These are phyloP conservation scores for Cuniculus paca DNA, from an alignment of 2,797 vertebrate genomes.

Conservation along the genomic window DNA sequence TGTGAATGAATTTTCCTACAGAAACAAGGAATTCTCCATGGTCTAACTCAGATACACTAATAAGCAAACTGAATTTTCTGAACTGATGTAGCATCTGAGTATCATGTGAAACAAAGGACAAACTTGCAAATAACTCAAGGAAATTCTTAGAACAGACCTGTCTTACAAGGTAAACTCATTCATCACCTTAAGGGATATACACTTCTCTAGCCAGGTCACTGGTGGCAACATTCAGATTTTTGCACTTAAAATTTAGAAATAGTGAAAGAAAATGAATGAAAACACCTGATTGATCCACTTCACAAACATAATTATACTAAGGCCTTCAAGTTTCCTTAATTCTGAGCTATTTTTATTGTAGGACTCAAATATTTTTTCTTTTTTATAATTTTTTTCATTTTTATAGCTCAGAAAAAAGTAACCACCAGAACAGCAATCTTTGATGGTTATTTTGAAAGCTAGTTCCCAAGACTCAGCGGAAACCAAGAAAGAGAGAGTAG, in stretches of 20 bases:
- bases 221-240: not conserved
- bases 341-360: not conserved
- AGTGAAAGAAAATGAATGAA: not conserved
- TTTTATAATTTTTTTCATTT: not conserved
- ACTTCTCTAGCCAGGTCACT: not conserved
- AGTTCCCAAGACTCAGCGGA: not conserved
- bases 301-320: not conserved
- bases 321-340: not conserved
- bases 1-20: not conserved
- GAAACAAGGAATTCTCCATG: not conserved
- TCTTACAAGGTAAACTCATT: not conserved
- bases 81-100: not conserved
- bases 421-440: not conserved
- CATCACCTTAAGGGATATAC: not conserved
- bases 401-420: slow-evolving; percentile 41
- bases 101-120: not conserved
- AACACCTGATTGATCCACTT: not conserved
- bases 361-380: not conserved
- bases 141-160: not conserved
- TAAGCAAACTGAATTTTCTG: not conserved
- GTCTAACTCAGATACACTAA: not conserved
- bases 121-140: not conserved
- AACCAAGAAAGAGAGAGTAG: not conserved
- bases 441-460: not conserved
- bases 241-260: not conserved